phyloP scores from a whole-genome alignment of 2,113 vertebrate genomes.

The Butorides virescens region DNA sequence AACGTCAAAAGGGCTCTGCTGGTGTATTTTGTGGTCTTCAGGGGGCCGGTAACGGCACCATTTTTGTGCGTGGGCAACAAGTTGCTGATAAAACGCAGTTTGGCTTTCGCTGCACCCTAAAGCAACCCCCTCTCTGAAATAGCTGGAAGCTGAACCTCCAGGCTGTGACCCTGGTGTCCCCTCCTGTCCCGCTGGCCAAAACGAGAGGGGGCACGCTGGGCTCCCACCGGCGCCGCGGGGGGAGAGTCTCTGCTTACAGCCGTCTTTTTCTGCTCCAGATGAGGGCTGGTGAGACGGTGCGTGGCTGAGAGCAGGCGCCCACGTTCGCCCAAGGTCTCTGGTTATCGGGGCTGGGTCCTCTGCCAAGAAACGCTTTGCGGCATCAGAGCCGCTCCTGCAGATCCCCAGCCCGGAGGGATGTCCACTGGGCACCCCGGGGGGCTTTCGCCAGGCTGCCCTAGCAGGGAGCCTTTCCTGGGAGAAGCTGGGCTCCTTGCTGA shows the following conservation, averaged over 20 bases:
- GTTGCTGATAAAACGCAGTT: neutral
- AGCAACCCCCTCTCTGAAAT: neutral
- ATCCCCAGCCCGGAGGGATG: accelerated
- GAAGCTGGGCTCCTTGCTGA: neutral
- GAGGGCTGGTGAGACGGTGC: neutral
- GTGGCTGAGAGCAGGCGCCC: neutral
- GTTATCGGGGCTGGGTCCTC: neutral
- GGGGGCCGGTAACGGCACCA: neutral
- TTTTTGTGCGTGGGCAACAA: accelerated
- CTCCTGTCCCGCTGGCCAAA: neutral
- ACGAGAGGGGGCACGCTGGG: accelerated
- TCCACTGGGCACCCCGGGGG: neutral
- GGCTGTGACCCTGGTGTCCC: neutral
- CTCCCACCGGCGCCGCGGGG: neutral
- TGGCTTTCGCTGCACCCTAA: neutral
- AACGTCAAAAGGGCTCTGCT: accelerated
- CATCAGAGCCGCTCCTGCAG: neutral
- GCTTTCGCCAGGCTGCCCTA: neutral
- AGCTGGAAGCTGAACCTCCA: neutral
- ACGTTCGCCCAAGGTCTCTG: accelerated
- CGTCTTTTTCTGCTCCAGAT: neutral
- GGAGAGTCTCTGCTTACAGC: neutral
- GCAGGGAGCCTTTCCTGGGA: neutral
- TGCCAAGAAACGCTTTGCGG: neutral
- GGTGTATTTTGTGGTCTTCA: accelerated